Conservation (phyloP, 1,140 invertebrate genomes). For the Orius insidiosus region DNA sequence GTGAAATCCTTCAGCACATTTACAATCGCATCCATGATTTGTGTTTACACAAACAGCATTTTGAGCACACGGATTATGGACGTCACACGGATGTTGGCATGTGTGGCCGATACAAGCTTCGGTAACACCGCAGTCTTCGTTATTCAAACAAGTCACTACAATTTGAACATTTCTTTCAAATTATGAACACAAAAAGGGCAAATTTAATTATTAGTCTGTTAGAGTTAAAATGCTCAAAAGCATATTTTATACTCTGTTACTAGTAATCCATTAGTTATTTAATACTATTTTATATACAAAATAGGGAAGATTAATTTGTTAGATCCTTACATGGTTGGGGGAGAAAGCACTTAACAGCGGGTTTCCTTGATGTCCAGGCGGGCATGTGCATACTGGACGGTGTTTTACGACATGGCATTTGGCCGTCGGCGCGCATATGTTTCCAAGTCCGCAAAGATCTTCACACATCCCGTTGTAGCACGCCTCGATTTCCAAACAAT, state of each 20-base stretch:
- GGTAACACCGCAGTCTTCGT: slow-evolving; percentile 60
- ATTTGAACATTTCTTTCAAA: background rate
- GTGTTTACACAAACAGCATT: slow-evolving; percentile 75
- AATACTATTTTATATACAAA: background rate
- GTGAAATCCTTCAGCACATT: slow-evolving; percentile 63
- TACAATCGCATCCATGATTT: slow-evolving; percentile 72
- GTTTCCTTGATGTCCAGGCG: slow-evolving; percentile 53
- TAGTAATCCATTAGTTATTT: slow-evolving; percentile 2
- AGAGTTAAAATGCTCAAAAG: background rate
- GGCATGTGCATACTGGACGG: slow-evolving; percentile 58
- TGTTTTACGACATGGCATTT: slow-evolving; percentile 55
- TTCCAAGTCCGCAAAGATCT: slow-evolving; percentile 54
- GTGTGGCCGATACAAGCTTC: slow-evolving; percentile 63
- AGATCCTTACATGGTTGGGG: slow-evolving; percentile 46
- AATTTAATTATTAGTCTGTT: background rate
- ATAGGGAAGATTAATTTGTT: background rate
- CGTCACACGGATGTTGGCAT: slow-evolving; percentile 65
- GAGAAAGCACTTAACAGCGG: slow-evolving; percentile 50
- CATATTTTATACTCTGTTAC: background rate
- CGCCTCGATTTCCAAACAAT: slow-evolving; percentile 54
- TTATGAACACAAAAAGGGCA: background rate
- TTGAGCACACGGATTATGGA: slow-evolving; percentile 61
- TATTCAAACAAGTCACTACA: slow-evolving; percentile 56
- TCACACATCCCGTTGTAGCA: slow-evolving; percentile 55
- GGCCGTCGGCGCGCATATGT: slow-evolving; percentile 46